phyloP scores from a whole-genome alignment of 1,140 invertebrate species.

The Brachionus paranguensis region DNA sequence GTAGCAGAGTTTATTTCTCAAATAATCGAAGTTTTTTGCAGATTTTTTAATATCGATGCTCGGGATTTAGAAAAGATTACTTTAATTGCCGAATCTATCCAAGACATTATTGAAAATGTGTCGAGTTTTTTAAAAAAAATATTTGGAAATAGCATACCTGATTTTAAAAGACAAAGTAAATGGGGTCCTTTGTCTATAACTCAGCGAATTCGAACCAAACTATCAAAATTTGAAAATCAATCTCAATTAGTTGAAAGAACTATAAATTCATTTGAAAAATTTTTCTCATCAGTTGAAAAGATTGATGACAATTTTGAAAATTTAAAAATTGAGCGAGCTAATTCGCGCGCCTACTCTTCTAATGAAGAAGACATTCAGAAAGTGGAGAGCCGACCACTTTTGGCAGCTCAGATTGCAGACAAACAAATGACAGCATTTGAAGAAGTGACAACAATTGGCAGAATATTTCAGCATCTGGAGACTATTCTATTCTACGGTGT shows the following conservation, averaged over 20 bases:
- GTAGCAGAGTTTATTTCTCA: conserved; percentile 23
- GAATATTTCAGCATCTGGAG: conserved; percentile 30
- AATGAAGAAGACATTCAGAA: neutral
- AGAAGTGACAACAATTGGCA: conserved; percentile 18
- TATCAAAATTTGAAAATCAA: conserved; percentile 28
- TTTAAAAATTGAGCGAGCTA: neutral
- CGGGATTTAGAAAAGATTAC: neutral
- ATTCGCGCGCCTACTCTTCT: neutral
- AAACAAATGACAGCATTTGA: conserved; percentile 29
- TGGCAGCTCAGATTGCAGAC: conserved; percentile 14
- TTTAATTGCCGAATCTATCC: conserved; percentile 6
- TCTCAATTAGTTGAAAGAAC: conserved; percentile 30
- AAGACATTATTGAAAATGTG: neutral
- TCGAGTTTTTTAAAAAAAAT: neutral
- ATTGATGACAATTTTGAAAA: conserved; percentile 39
- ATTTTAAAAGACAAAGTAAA: neutral
- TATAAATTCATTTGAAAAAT: conserved; percentile 28
- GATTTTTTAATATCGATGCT: conserved; percentile 33
- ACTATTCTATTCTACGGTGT: conserved; percentile 16
- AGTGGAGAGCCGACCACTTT: neutral
- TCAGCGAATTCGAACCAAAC: neutral
- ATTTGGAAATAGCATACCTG: neutral
- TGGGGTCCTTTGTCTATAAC: conserved; percentile 31
- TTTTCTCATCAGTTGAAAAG: conserved; percentile 14
- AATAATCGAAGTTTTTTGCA: conserved; percentile 38